These are phyloP conservation scores for Cheilosia soror DNA, from an alignment of 2,888 invertebrate genomes.

Conservation along the genomic window DNA sequence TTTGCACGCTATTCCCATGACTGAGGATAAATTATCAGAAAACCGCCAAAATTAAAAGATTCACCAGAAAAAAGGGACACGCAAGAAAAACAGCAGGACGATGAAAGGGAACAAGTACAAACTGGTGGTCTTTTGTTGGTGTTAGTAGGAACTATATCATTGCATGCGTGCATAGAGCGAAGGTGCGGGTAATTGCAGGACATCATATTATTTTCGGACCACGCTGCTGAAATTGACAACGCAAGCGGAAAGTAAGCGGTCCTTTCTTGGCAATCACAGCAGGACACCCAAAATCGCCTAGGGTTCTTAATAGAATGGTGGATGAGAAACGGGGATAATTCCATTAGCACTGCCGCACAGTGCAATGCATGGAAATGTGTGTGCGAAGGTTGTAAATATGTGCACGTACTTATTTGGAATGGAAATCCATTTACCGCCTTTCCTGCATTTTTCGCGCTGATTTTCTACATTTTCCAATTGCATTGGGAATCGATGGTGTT, in stretches of 20 bases:
- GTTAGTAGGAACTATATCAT: conserved; percentile 35
- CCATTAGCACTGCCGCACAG: conserved; percentile 55
- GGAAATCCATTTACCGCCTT: conserved; percentile 47
- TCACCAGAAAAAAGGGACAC: conserved; percentile 53
- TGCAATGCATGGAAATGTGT: conserved; percentile 24
- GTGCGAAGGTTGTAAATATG: conserved; percentile 12
- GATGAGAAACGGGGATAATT: conserved; percentile 58
- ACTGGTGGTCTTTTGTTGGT: conserved; percentile 40
- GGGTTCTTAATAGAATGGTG: conserved; percentile 28
- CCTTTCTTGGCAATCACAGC: conserved; percentile 68
- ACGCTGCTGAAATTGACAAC: conserved; percentile 69
- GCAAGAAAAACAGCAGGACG: conserved; percentile 35
- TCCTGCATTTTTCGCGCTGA: conserved; percentile 69
- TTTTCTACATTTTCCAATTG: conserved; percentile 63
- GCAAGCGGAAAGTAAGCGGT: conserved; percentile 72
- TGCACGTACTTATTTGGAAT: conserved; percentile 12
- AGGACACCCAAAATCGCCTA: conserved; percentile 41
- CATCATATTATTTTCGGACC: conserved; percentile 61
- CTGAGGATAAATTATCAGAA: conserved; percentile 60
- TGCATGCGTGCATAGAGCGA: conserved; percentile 3
- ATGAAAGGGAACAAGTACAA: conserved; percentile 37
- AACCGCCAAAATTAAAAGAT: conserved; percentile 73
- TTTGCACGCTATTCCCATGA: conserved; percentile 63
- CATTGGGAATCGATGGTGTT: conserved; percentile 25
- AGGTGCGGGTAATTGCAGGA: conserved; percentile 73